Evolutionary conservation across 2,888 invertebrate genomes (phyloP).

Genomic region (Apoda limacodes): DNA sequence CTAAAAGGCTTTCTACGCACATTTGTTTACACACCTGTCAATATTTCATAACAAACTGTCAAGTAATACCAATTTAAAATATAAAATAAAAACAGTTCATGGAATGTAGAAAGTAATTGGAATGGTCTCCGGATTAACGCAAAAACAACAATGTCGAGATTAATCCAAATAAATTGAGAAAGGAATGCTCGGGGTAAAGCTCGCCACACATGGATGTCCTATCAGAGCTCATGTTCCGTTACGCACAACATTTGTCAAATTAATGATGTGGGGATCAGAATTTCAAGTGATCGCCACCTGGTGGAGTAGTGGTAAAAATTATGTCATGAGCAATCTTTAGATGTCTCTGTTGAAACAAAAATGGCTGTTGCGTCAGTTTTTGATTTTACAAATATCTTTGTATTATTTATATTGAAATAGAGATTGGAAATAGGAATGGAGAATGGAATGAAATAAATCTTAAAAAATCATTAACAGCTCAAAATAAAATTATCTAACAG

Average conservation of each 20-base stretch:
- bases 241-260: slow-evolving; percentile 53
- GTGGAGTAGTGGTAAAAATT: slow-evolving; percentile 18
- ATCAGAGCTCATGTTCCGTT: slow-evolving; percentile 28
- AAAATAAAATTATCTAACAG: no score
- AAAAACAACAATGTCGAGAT: slow-evolving; percentile 31
- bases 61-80: slow-evolving; percentile 18
- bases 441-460: no score
- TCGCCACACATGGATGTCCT: slow-evolving; percentile 26
- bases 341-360: slow-evolving; percentile 34
- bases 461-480: no score
- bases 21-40: slow-evolving; percentile 37
- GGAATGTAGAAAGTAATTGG: slow-evolving; percentile 22
- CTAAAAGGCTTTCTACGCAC: no score
- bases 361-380: no score
- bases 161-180: slow-evolving; percentile 28
- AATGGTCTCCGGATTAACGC: slow-evolving; percentile 27
- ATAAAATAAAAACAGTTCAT: slow-evolving; percentile 17
- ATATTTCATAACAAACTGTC: slow-evolving; percentile 28
- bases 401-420: no score
- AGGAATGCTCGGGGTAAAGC: slow-evolving; percentile 28
- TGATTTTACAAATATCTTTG: no score
- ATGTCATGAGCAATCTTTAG: slow-evolving; percentile 19
- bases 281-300: slow-evolving; percentile 40
- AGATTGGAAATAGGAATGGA: no score
- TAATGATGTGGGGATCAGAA: slow-evolving; percentile 53